These are phyloP conservation scores for Aphodius sticticus DNA, from an alignment of 2,888 invertebrate genomes.

Conservation along the genomic window DNA sequence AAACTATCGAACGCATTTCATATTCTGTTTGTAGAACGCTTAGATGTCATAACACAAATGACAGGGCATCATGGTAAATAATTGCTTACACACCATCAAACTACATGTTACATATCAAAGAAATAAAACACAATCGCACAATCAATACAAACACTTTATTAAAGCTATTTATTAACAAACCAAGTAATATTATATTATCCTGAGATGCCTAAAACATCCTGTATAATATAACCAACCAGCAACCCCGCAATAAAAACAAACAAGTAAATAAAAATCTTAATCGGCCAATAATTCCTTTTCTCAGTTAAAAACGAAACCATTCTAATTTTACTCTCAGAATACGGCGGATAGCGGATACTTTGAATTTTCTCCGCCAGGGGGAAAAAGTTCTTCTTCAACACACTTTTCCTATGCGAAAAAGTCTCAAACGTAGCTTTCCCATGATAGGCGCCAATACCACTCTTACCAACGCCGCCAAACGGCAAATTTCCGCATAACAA, in stretches of 20 bases:
- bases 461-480: constrained; percentile 96
- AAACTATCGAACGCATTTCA: too few relatives aligned
- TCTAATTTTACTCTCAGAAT: constrained; percentile 53
- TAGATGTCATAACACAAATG: too few relatives aligned
- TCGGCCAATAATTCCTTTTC: constrained; percentile 28
- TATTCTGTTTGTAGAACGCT: too few relatives aligned
- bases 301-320: constrained; percentile 23
- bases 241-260: constrained; percentile 43
- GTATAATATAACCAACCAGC: constrained; percentile 27
- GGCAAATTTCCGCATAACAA: constrained; percentile 88
- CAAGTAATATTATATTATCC: neutral
- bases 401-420: constrained; percentile 91
- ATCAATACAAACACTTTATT: too few relatives aligned
- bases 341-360: constrained; percentile 84
- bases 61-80: too few relatives aligned
- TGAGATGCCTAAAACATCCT: constrained; percentile 22
- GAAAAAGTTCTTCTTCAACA: constrained; percentile 75
- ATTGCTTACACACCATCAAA: too few relatives aligned
- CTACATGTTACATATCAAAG: too few relatives aligned
- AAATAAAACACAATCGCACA: too few relatives aligned
- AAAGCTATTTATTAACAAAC: neutral
- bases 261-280: constrained; percentile 32
- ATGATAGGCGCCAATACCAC: constrained; percentile 95
- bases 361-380: constrained; percentile 73
- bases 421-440: constrained; percentile 91